Conservation (phyloP, 2,113 vertebrate genomes). For the Nipponia nippon region DNA sequence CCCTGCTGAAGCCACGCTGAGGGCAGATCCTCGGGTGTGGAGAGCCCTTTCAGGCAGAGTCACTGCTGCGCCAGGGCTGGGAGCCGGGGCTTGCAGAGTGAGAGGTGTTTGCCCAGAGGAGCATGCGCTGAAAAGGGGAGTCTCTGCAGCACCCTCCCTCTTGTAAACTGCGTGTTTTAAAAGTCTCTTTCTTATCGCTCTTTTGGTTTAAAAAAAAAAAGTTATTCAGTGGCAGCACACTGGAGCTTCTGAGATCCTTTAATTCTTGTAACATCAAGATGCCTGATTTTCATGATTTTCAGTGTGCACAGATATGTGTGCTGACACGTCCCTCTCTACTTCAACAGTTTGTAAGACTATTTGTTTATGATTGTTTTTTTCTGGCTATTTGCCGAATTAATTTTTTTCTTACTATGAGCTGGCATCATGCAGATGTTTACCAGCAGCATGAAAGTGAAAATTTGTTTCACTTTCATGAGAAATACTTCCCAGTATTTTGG, state of each 20-base stretch:
- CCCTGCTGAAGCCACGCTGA: neutral
- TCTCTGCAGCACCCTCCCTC: neutral
- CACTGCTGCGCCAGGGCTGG: fast-evolving
- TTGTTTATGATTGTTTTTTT: neutral
- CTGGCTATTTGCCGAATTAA: neutral
- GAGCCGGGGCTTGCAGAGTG: neutral
- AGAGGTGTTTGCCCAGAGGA: neutral
- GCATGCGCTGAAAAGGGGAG: fast-evolving
- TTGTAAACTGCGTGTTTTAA: neutral
- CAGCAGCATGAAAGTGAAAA: neutral
- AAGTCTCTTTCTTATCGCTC: neutral
- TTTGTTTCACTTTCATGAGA: neutral
- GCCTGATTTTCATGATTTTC: neutral
- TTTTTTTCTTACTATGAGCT: neutral
- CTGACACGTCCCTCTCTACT: neutral
- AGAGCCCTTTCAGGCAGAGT: neutral
- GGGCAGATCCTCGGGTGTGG: neutral
- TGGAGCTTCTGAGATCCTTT: neutral
- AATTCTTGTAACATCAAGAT: fast-evolving
- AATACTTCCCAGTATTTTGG: neutral
- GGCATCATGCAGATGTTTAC: neutral
- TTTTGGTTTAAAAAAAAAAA: neutral
- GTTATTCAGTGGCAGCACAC: neutral
- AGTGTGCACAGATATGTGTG: neutral
- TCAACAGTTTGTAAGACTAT: neutral